Evolutionary conservation across 2,888 invertebrate species (phyloP), one percentile per base, ranked within the genome.

Genomic region (Mythimna lalbum): DNA sequence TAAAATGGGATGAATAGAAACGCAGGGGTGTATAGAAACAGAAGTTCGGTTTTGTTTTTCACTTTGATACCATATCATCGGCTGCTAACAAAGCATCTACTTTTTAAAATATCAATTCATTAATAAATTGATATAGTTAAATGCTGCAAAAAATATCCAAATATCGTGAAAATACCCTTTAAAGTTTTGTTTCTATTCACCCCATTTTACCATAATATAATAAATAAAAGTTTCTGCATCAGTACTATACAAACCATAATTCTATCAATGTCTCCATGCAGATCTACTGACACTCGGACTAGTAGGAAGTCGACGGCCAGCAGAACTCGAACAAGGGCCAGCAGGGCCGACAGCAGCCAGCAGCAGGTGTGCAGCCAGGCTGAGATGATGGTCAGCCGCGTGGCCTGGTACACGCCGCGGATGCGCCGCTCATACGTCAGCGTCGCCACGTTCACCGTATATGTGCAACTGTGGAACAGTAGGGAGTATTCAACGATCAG

Each of bases 361-460:
- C 95, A 95, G 19, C 76, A 5, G 2, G 95, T 95, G 82, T 95
- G 95, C 1, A 95, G 87, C 96, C 96, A 96, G 1, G 96, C 94
- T 0, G 96, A 89, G 4, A 91, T 53, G 62, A 95, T 92, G 0
- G 95, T 95, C 9, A 96, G 90, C 21, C 86, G 87, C 1, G 91
- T 94, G 6, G 94, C 95, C 73, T 95, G 95, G 87, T 93, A 95
- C 36, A 95, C 95, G 5, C 95, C 95, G 2, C 94, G 92, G 73
- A 95, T 95, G 17, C 93, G 93, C 2, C 95, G 91, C 81, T 95
- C 93, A 78, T 93, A 95, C 1, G 88, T 90, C 55, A 95, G 84
- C 0, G 96, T 94, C 2, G 92, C 94, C 14, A 95, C 95, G 76
- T 95, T 95, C 21, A 95, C 89, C 0, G 94, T 91, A 80, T 94